Evolutionary conservation across 1,140 invertebrate species (phyloP).

Genomic region (Drosophila cardini): DNA sequence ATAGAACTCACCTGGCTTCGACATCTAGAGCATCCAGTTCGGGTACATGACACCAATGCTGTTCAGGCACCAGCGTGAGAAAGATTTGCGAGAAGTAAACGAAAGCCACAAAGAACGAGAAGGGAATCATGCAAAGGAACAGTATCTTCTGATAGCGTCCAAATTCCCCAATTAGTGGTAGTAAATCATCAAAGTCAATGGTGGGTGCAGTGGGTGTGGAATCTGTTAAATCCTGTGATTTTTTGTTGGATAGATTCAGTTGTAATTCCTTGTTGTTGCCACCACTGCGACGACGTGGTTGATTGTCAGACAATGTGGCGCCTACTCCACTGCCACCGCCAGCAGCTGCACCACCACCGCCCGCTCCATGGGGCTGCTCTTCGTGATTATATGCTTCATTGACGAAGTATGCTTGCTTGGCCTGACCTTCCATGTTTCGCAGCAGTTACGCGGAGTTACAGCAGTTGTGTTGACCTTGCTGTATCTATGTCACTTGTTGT

Average conservation of each 20-base stretch:
- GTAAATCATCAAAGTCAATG: constrained; percentile 93
- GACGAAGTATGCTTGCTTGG: constrained; percentile 78
- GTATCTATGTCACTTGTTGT: constrained; percentile 67
- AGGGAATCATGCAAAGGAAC: constrained; percentile 94
- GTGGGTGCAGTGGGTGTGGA: constrained; percentile 28
- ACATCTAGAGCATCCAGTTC: constrained; percentile 88
- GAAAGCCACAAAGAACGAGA: constrained; percentile 93
- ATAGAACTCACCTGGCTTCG: constrained; percentile 88
- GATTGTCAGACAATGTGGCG: constrained; percentile 37
- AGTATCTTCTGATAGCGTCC: constrained; percentile 94
- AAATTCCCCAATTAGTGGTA: constrained; percentile 94
- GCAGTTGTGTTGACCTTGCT: constrained; percentile 53
- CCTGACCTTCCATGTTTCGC: constrained; percentile 70
- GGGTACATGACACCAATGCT: constrained; percentile 91
- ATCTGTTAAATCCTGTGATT: constrained; percentile 31
- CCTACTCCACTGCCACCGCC: constrained; percentile 9
- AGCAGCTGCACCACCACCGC: constrained; percentile 45
- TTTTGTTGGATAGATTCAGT: constrained; percentile 57
- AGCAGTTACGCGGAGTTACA: background rate
- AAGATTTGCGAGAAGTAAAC: constrained; percentile 95
- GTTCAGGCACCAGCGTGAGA: constrained; percentile 91
- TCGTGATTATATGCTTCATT: constrained; percentile 77
- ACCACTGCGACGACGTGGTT: constrained; percentile 71
- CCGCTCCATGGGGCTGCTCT: constrained; percentile 43
- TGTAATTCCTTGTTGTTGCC: constrained; percentile 70